phyloP scores from a whole-genome alignment of 2,888 invertebrate species.

The Marronus borbonicus region DNA sequence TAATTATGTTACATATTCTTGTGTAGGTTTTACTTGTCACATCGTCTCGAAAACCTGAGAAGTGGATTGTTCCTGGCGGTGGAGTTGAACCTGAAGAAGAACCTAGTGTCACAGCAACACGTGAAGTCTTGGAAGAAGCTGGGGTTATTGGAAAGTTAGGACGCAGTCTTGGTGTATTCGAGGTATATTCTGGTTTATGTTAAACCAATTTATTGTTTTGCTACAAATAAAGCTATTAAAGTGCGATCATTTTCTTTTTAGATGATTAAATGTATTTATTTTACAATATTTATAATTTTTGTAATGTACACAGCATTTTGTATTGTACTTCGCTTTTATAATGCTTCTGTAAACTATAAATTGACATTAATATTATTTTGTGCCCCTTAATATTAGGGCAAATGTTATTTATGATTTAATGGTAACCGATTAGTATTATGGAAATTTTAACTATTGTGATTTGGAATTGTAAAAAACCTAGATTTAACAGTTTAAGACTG shows the following conservation, averaged over 20 bases:
- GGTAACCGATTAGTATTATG: no score
- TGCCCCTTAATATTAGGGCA: no score
- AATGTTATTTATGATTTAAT: no score
- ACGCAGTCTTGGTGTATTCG: slow-evolving; percentile 93
- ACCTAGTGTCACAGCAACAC: slow-evolving; percentile 90
- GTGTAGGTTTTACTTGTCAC: slow-evolving; percentile 92
- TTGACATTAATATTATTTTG: no score
- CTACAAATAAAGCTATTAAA: no score
- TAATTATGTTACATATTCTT: neutral
- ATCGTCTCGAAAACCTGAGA: slow-evolving; percentile 90
- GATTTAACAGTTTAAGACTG: no score
- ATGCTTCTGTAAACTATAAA: no score
- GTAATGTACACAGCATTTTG: neutral
- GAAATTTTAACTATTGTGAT: no score
- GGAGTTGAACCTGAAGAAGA: slow-evolving; percentile 96
- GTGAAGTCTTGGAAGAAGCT: slow-evolving; percentile 97
- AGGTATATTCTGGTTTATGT: slow-evolving; percentile 74
- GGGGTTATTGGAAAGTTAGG: slow-evolving; percentile 94
- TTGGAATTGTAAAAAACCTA: no score
- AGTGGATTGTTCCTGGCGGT: slow-evolving; percentile 98
- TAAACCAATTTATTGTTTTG: no score
- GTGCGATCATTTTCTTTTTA: no score
- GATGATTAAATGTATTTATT: no score
- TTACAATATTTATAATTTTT: neutral
- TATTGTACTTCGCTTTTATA: neutral